Base-by-base conservation (phyloP, 2,113 vertebrate species). In the Hippocampus comes region DNA sequence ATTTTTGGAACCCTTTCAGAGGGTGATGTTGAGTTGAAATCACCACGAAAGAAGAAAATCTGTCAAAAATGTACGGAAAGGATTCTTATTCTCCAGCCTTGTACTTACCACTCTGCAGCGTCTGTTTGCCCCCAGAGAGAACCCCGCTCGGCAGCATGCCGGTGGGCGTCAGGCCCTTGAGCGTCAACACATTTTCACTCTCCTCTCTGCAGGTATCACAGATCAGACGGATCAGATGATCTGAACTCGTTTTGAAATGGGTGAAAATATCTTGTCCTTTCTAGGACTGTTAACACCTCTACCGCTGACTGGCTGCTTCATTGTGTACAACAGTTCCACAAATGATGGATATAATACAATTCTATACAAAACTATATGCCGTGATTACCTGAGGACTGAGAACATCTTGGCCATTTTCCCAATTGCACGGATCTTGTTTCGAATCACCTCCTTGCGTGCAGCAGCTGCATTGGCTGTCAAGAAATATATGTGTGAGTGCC, bases 321-420 rank as follows among this genome's bases (percentile, higher is more conserved):
- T 38, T 38, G 34, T 38, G 34, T 38, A 38, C 34, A 38, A 38
- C 6, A 5, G 34, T 49, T 49, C 15, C 48, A 49, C 15, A 66
- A 65, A 42, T 63, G n/a, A 72, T 42, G 59, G 20, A 1, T 61
- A 59, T 10, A 27, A n/a, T 9, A 2, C 27, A 3, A 10, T 23
- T 42, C 41, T 9, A 56, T 23, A 5, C 8, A 63, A 12, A 25
- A 46, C 14, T 23, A 21, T 43, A 9, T 30, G 30, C 23, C 42
- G 72, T 20, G 23, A 34, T 59, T 83, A 94, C 93, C 93, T 92
- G 86, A 94, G 91, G 69, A 94, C 93, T 7, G 87, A 89, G 86
- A 94, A 94, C 93, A 94, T 94, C 88, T 93, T 93, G 74, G 93
- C 93, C 93, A 94, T 94, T 75, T 94, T 94, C 65, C 93, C 93